These are phyloP conservation scores for Mugil cephalus DNA, from an alignment of 2,113 vertebrate species.

Conservation along the genomic window DNA sequence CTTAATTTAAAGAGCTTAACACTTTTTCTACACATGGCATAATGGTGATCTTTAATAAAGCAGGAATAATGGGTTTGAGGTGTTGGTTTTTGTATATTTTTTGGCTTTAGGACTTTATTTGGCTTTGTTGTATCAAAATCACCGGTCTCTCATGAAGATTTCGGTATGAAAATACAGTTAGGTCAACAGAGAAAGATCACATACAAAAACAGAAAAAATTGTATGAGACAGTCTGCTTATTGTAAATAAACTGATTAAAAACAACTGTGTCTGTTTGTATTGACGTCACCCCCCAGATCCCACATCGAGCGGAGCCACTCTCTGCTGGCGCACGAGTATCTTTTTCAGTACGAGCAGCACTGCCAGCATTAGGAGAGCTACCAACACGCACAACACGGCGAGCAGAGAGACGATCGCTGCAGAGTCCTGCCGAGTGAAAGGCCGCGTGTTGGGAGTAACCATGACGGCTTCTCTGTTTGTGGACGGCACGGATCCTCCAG, in stretches of 20 bases:
- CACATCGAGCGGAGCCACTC: slow-evolving; percentile 75
- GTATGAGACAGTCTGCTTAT: slow-evolving; percentile 8
- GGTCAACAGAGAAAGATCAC: slow-evolving; percentile 16
- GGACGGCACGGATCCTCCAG: slow-evolving; percentile 42
- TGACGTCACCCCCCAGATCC: slow-evolving; percentile 47
- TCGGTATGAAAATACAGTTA: slow-evolving; percentile 18
- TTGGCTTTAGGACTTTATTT: slow-evolving; percentile 46
- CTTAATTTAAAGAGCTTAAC: not conserved
- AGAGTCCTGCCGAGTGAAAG: slow-evolving; percentile 15
- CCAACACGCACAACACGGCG: slow-evolving; percentile 72
- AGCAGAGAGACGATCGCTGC: slow-evolving; percentile 70
- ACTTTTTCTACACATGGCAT: not conserved
- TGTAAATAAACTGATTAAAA: slow-evolving; percentile 27
- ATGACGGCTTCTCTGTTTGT: slow-evolving; percentile 51
- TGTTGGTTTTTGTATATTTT: slow-evolving; percentile 20
- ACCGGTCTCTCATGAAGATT: not conserved
- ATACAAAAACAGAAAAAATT: slow-evolving; percentile 20
- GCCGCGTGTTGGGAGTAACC: slow-evolving; percentile 33
- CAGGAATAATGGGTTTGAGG: not conserved
- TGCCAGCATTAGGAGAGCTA: slow-evolving; percentile 68
- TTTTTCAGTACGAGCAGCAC: slow-evolving; percentile 74
- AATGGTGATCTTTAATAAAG: not conserved
- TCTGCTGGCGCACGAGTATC: slow-evolving; percentile 68
- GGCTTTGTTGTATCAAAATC: slow-evolving; percentile 38
- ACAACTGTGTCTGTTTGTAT: not conserved